Base-by-base conservation (phyloP, 1,140 invertebrate genomes). In the Psilanteris sp. region DNA sequence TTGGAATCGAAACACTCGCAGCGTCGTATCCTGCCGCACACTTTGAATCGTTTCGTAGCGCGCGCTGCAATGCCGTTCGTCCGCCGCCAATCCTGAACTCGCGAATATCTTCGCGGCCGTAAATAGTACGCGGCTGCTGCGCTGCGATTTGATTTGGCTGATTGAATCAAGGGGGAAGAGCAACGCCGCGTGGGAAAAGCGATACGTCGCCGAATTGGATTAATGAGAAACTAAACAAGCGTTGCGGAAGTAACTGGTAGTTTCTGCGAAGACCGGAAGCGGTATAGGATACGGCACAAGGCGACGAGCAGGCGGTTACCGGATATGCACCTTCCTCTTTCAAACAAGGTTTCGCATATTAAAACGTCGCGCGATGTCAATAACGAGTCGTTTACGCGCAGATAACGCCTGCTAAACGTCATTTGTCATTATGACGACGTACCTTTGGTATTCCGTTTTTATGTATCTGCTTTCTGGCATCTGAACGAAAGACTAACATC, bases 251-350 rank as follows among this genome's bases (percentile, higher is more conserved):
- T 59, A 52, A 29, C 22, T 52, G 67, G 70, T 76, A 64, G 64
- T 74, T 81, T 82, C 79, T 29, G 43, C 31, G 79, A 84, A 84
- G 79, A 75, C 78, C 81, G 81, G 83, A 84, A 82, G 81, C 75
- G 78, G 64, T 73, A 54, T 72, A 70, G 73, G 68, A 79, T 78
- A 77, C 76, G 71, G 61, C 78, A 74, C 68, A 81, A 79, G 59
- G 74, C 71, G 61, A 61, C 43, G 44, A 72, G 67, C 81, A 84
- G 79, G 80, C 83, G 78, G 74, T 83, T 80, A 73, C 81, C 83
- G 83, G 85, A 85, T 84, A 81, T 82, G 78, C 81, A 84, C 80
- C 80, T 84, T 86, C 84, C 82, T 84, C 79, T 81, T 81, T 75
- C 77, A 79, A 79, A 79, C 62, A 66, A 79, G 80, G 55, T 62